Conservation (phyloP, 92 coral and sea anemone species). For the Porites cylindrica region DNA sequence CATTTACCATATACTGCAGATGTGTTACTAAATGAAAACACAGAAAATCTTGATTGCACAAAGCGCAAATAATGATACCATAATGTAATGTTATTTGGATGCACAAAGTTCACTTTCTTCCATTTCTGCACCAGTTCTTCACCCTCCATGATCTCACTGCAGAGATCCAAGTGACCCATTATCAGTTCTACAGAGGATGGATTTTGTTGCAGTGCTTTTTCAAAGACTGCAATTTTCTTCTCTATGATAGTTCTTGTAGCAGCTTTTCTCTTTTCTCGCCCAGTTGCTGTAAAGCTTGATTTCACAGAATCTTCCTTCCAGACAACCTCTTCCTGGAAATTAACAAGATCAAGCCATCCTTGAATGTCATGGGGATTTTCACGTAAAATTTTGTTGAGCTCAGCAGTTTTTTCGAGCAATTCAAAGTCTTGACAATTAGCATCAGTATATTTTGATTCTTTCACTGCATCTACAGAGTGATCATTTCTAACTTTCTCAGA, state of each 20-base stretch:
- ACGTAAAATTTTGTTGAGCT: constrained; percentile 76
- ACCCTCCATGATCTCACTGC: constrained; percentile 72
- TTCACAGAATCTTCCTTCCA: constrained; percentile 55
- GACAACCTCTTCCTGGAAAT: constrained; percentile 79
- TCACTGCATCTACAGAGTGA: constrained; percentile 2
- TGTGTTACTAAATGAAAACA: constrained; percentile 81
- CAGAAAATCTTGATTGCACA: constrained; percentile 86
- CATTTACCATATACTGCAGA: constrained; percentile 81
- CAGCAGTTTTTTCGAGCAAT: constrained; percentile 61
- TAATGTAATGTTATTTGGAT: constrained; percentile 83
- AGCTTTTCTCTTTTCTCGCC: constrained; percentile 79
- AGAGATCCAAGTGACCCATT: constrained; percentile 73
- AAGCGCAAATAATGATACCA: constrained; percentile 92
- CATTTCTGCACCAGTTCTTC: constrained; percentile 82
- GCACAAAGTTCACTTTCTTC: constrained; percentile 82
- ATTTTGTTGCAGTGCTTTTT: constrained; percentile 92
- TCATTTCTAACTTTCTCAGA: constrained; percentile 19
- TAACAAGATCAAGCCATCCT: constrained; percentile 83
- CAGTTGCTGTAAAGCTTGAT: constrained; percentile 64
- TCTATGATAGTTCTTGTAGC: constrained; percentile 66
- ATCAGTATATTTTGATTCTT: constrained; percentile 2
- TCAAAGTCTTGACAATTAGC: constrained; percentile 29
- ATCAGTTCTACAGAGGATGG: constrained; percentile 83
- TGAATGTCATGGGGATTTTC: constrained; percentile 85
- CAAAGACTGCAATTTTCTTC: constrained; percentile 88